phyloP scores from a whole-genome alignment of 2,888 invertebrate genomes.

The Iselma pallidipennis region DNA sequence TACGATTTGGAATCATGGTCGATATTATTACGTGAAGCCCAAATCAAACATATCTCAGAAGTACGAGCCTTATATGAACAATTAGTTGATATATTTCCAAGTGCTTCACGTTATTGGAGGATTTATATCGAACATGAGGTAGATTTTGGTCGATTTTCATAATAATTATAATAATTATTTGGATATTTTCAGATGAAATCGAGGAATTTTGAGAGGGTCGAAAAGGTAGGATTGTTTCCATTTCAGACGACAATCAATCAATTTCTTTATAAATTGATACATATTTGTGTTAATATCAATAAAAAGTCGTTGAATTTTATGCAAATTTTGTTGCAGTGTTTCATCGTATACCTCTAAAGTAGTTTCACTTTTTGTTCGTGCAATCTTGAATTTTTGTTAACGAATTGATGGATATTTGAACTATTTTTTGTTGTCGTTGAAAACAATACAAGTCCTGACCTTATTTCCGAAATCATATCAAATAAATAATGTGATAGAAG shows the following conservation, averaged over 20 bases:
- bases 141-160: slow-evolving; percentile 23
- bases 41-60: slow-evolving; percentile 83
- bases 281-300: not conserved
- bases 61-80: slow-evolving; percentile 92
- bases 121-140: slow-evolving; percentile 98
- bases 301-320: not conserved
- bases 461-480: slow-evolving; percentile 5
- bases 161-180: too few species aligned
- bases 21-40: slow-evolving; percentile 90
- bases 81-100: slow-evolving; percentile 92
- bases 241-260: too few species aligned
- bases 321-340: too few species aligned
- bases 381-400: slow-evolving; percentile 41
- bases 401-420: slow-evolving; percentile 34
- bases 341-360: too few species aligned
- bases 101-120: slow-evolving; percentile 98
- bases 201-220: slow-evolving; percentile 96
- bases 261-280: not conserved
- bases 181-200: slow-evolving; percentile 87
- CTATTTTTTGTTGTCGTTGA: slow-evolving; percentile 34
- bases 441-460: too few species aligned
- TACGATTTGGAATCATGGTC: slow-evolving; percentile 99
- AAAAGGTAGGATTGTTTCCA: slow-evolving; percentile 74
- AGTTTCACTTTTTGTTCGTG: not conserved
- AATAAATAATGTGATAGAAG: slow-evolving; percentile 27